A percentile compares a stretch with the other conserved stretches of the same genome.
Evolutionary conservation across 2,888 invertebrate genomes (phyloP).

Genomic region (Cheilosia scutellata): DNA sequence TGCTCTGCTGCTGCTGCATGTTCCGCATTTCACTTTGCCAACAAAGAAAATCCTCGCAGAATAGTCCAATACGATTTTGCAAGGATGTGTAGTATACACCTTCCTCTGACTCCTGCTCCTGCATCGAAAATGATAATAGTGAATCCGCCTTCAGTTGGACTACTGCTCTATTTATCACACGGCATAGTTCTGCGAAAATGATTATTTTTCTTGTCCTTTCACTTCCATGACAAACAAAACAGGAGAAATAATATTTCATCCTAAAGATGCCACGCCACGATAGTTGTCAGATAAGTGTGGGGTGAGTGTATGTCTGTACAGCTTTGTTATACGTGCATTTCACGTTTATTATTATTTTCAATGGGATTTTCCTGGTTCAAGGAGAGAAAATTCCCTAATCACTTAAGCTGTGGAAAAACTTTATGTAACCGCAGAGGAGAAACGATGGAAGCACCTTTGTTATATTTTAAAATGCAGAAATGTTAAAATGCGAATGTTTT

Average conservation of each 20-base stretch:
- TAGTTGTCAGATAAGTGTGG: conserved; percentile 50
- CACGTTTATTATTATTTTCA: conserved; percentile 57
- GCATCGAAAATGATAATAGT: conserved; percentile 26
- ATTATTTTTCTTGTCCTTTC: conserved; percentile 46
- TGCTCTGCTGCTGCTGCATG: conserved; percentile 14
- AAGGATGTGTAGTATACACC: conserved; percentile 20
- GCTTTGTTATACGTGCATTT: conserved; percentile 30
- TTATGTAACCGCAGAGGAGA: not conserved
- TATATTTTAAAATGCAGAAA: not conserved
- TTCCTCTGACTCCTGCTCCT: conserved; percentile 8
- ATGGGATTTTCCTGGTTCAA: conserved; percentile 44
- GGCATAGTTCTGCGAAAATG: conserved; percentile 67
- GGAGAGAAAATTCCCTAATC: conserved; percentile 14
- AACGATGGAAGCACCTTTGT: conserved; percentile 8
- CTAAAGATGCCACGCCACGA: conserved; percentile 35
- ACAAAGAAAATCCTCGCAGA: conserved; percentile 40
- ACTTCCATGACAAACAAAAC: conserved; percentile 33
- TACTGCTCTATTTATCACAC: conserved; percentile 70
- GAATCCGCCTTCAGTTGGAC: conserved; percentile 52
- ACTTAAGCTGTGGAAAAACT: not conserved
- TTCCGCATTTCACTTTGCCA: conserved; percentile 4
- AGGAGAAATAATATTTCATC: conserved; percentile 26
- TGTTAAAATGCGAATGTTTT: not conserved
- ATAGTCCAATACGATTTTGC: conserved; percentile 50
- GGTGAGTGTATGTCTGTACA: not conserved